Base-by-base conservation (phyloP, 1,140 invertebrate species). In the Drosophila leontia region DNA sequence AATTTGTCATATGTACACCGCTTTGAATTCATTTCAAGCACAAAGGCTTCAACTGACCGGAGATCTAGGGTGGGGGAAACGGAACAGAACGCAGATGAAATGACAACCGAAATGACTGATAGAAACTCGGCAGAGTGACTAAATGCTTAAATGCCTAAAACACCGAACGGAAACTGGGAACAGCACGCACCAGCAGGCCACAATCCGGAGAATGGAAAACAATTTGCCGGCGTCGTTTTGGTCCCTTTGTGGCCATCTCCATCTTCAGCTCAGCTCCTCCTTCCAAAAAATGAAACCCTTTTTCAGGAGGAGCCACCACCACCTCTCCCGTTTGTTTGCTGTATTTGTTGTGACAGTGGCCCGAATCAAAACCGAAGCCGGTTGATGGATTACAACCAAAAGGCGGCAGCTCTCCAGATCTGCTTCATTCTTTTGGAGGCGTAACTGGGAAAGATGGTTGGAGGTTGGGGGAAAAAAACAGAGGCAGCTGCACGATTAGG, bases 311-410 rank as follows among this genome's bases (percentile, higher is more conserved):
- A 53, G 23, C 35, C 42, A 19, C 62, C 42, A 19, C 62, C 47
- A 62, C n/a, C 64, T 60, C 23, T 29, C 44, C 41, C 32, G 47
- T 53, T 80, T 80, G 71, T 63, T 78, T 74, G 58, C 71, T 59
- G 81, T 78, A 78, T 78, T 77, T 84, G 82, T 82, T 71, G 83
- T 72, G 78, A 76, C 82, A 86, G 75, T 64, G 60, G 59, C 53
- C 65, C 60, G 61, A 62, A 76, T 71, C 53, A 64, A 70, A 84
- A 76, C 72, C 59, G 53, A 78, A 78, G 62, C 69, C 57, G 59
- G 65, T 90, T 90, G 85, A 90, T 90, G 85, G 85, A 90, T 90
- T 90, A 90, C 85, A 90, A 79, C 69, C 78, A 90, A 88, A 88
- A 88, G 85, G 84, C 84, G 82, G 84, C 75, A 75, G 80, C 77